These are phyloP conservation scores for Actinemys pallida DNA, from an alignment of 2,113 vertebrate genomes.

Conservation along the genomic window DNA sequence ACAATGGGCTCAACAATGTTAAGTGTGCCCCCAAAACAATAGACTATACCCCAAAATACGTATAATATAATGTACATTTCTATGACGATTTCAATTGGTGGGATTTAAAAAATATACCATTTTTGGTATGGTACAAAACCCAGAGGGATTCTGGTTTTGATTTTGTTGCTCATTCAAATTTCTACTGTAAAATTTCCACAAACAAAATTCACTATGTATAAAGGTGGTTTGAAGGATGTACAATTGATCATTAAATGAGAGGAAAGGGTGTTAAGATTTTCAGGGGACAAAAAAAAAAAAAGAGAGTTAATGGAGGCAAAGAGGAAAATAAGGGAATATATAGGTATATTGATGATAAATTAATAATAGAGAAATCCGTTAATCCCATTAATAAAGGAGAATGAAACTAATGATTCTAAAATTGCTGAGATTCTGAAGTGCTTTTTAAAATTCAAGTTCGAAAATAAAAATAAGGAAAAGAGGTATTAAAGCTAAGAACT, in stretches of 20 bases:
- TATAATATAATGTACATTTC: background rate
- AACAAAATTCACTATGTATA: background rate
- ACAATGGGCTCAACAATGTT: background rate
- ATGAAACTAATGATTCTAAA: background rate
- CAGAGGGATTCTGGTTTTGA: background rate
- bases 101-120: background rate
- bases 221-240: background rate
- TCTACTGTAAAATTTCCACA: background rate
- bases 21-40: background rate
- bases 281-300: background rate
- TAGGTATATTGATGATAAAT: background rate
- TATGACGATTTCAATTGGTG: background rate
- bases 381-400: background rate
- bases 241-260: background rate
- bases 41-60: background rate
- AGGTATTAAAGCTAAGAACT: background rate
- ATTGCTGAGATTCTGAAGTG: background rate
- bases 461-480: background rate
- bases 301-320: background rate
- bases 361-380: background rate
- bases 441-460: background rate
- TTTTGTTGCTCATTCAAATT: background rate
- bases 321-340: background rate
- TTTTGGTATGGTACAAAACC: slow-evolving; percentile 1
- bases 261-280: background rate